Base-by-base conservation (phyloP, 2,113 vertebrate genomes). In the Thermophis baileyi region DNA sequence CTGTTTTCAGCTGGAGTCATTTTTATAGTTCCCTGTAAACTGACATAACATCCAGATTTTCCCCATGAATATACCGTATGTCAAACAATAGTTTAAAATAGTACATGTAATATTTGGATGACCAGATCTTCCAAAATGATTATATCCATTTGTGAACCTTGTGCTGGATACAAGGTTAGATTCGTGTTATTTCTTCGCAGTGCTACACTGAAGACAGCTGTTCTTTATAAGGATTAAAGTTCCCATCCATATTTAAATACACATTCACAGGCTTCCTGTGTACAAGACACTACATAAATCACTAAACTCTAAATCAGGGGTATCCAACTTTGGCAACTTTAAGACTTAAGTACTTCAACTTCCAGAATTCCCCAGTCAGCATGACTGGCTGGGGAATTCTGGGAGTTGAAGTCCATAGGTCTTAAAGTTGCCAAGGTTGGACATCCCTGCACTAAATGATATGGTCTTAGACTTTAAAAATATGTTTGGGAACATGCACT, bases 11-110 rank as follows among this genome's bases (percentile, higher is more conserved):
- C 10, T 92, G 20, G 55, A 27, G 92, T 74, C 88, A 20, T 22
- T 88, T 93, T 87, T 94, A 3, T 2, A 92, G 89, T 93, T 57
- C 90, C 25, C 85, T 35, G 3, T 69, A 95, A 27, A 54, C 74
- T 18, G 6, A 5, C 95, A 0, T 0, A 1, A 27, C 55, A 49
- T 89, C 91, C 46, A n/a, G 89, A 89, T 55, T 3, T 9, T 93
- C n/a, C 22, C 11, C 18, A 5, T 24, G 20, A 18, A 60, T 88
- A 81, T 88, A 46, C n/a, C n/a, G n/a, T 46, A 24, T 90, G 60
- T 88, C 0, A 87, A 89, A 92, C 24, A 49, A 1, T 85, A 0
- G 30, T 92, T 95, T 93, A 69, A 89, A 87, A 91, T 49, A 27
- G 47, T 69, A 46, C 89, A 47, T 18, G 6, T 11, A 24, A 4